phyloP scores from a whole-genome alignment of 2,797 vertebrate genomes.

The Momotus momota region DNA sequence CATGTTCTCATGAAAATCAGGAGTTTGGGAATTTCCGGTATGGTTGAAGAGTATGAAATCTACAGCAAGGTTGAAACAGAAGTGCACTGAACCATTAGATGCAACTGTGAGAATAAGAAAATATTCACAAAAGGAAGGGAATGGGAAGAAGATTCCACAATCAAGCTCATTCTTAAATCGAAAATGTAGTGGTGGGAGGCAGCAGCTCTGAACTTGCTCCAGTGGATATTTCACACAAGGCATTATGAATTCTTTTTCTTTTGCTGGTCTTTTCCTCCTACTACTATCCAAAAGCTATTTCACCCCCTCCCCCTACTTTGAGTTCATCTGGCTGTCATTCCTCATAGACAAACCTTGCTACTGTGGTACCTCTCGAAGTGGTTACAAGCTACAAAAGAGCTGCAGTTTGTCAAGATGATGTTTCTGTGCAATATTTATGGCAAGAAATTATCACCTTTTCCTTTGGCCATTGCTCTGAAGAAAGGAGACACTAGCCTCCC shows the following conservation, averaged over 20 bases:
- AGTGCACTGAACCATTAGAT: not conserved
- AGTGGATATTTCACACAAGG: not conserved
- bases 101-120: not conserved
- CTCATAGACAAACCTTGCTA: not conserved
- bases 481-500: constrained; percentile 57
- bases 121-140: not conserved
- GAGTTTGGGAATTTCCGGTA: not conserved
- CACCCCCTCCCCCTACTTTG: not conserved
- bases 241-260: not conserved
- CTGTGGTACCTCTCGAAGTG: not conserved
- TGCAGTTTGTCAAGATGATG: not conserved
- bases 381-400: not conserved
- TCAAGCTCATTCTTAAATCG: not conserved
- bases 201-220: not conserved
- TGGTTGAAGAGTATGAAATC: not conserved
- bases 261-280: not conserved
- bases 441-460: constrained; percentile 40
- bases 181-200: not conserved
- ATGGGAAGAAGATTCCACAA: not conserved
- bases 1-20: not conserved
- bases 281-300: not conserved
- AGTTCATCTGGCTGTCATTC: not conserved
- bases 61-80: not conserved
- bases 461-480: constrained; percentile 63
- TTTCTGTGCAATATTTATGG: not conserved